phyloP scores from a whole-genome alignment of 2,888 invertebrate genomes.

The Panopea generosa region DNA sequence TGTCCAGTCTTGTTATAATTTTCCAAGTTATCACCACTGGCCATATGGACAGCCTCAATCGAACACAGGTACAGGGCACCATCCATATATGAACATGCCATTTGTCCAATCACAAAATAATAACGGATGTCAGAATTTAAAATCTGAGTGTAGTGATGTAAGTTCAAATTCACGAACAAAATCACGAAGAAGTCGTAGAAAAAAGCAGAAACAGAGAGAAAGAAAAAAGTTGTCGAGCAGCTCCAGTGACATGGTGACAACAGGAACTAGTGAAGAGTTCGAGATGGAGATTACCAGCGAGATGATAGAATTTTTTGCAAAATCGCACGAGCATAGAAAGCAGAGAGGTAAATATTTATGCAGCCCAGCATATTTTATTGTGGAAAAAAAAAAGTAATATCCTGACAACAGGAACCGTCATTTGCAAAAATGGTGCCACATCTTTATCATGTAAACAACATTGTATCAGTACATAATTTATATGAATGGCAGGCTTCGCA shows the following conservation, averaged over 20 bases:
- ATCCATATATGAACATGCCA: neutral
- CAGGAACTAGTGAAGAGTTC: conserved; percentile 78
- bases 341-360: conserved; percentile 82
- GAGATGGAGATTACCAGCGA: conserved; percentile 89
- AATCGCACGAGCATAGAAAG: conserved; percentile 87
- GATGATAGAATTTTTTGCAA: conserved; percentile 88
- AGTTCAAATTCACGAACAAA: neutral
- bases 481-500: too few species aligned
- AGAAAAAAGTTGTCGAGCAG: neutral
- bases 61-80: neutral
- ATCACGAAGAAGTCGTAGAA: conserved; percentile 19
- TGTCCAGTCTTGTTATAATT: neutral
- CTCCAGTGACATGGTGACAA: conserved; percentile 16
- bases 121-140: too few species aligned
- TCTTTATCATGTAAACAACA: too few species aligned
- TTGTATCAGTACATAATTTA: too few species aligned
- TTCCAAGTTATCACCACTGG: neutral
- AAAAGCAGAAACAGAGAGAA: conserved; percentile 11
- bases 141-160: neutral
- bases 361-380: too few species aligned
- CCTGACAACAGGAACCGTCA: too few species aligned
- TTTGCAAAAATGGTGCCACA: too few species aligned
- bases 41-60: neutral
- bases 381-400: too few species aligned
- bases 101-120: neutral